Conservation (phyloP, 1,140 invertebrate genomes). For the Drosophila oshimai region DNA sequence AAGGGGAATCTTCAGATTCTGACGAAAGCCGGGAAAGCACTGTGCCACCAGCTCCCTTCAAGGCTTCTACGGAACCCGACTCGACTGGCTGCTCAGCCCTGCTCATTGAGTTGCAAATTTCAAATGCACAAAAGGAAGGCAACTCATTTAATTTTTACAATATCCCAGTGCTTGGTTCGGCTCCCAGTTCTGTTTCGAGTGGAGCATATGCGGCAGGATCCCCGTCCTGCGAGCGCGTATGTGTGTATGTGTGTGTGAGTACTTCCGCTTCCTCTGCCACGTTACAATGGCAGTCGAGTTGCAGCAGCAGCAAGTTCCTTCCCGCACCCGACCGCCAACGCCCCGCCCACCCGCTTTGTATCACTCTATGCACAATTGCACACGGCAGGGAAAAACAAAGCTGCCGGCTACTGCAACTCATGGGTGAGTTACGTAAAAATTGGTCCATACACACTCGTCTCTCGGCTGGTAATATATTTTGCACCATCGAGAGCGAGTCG, state of each 20-base stretch:
- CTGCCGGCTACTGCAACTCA: conserved; percentile 27
- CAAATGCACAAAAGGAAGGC: conserved; percentile 78
- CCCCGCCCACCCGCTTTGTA: too few relatives aligned
- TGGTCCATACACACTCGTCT: conserved; percentile 49
- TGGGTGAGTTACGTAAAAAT: conserved; percentile 68
- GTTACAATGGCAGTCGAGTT: conserved; percentile 53
- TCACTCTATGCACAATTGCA: conserved; percentile 73
- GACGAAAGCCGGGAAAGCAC: conserved; percentile 45
- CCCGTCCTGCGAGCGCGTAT: conserved; percentile 9
- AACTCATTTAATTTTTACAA: conserved; percentile 79
- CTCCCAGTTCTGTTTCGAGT: conserved; percentile 27
- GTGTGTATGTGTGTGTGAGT: conserved; percentile 15
- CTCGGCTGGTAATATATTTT: conserved; percentile 37
- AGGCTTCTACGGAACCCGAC: conserved; percentile 6
- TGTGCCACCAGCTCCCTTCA: conserved; percentile 17
- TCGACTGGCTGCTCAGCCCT: conserved; percentile 24
- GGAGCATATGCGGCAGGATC: conserved; percentile 46
- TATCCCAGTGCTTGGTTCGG: conserved; percentile 62
- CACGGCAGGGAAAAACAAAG: conserved; percentile 57
- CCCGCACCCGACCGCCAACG: too few relatives aligned
- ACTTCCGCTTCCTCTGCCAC: conserved; percentile 62
- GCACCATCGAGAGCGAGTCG: background rate
- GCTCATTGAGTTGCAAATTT: conserved; percentile 79
- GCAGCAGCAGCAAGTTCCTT: conserved; percentile 12
- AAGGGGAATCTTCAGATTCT: conserved; percentile 36